These are phyloP conservation scores for Flabesymbios commensalis DNA, from an alignment of 2,888 invertebrate species.

Conservation along the genomic window DNA sequence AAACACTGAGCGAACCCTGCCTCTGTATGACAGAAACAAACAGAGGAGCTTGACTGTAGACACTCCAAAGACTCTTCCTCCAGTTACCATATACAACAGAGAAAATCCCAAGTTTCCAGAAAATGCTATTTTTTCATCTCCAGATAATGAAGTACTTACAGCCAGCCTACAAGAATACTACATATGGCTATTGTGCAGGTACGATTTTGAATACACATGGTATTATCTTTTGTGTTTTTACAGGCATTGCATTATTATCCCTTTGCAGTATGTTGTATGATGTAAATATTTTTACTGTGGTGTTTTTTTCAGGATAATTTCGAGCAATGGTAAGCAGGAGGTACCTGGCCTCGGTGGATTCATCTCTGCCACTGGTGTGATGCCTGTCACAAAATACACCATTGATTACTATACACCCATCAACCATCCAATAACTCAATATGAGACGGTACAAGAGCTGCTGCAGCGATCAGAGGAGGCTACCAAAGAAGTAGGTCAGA, in stretches of 20 bases:
- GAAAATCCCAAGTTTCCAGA: background rate
- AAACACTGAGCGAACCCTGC: too few species aligned
- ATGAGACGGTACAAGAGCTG: slow-evolving; percentile 9
- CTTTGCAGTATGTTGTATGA: too few species aligned
- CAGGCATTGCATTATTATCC: too few species aligned
- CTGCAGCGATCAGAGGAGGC: slow-evolving; percentile 12
- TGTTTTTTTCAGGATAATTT: too few species aligned
- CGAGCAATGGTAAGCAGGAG: slow-evolving; percentile 9
- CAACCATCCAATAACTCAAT: slow-evolving; percentile 17
- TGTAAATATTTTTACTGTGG: too few species aligned
- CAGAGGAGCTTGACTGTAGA: too few species aligned
- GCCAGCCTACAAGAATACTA: background rate
- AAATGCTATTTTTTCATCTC: background rate
- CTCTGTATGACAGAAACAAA: too few species aligned
- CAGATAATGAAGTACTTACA: background rate
- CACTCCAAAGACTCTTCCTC: too few species aligned
- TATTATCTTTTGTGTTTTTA: too few species aligned
- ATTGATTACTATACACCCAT: slow-evolving; percentile 28
- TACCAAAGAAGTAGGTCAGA: slow-evolving; percentile 23
- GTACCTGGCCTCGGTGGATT: slow-evolving; percentile 32
- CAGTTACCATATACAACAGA: too few species aligned
- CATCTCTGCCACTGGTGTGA: slow-evolving; percentile 27
- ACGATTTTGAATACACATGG: too few species aligned
- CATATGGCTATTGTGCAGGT: background rate
- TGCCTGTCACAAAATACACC: slow-evolving; percentile 24